A percentile compares a stretch with the other conserved stretches of the same genome.
phyloP scores from a whole-genome alignment of 2,113 vertebrate genomes.

The Prionailurus bengalensis region DNA sequence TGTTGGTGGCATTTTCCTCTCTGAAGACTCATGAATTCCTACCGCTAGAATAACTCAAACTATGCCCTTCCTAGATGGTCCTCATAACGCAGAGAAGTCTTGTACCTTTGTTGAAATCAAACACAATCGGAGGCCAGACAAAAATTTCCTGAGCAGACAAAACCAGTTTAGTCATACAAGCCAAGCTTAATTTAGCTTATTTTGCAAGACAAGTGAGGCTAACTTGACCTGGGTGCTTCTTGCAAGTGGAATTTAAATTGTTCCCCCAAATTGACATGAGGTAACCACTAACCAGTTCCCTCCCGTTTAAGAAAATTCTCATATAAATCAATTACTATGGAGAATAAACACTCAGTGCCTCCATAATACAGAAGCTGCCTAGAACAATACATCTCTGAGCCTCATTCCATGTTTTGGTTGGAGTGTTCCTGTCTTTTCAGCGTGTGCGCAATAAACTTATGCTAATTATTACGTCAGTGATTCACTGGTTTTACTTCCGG shows the following conservation, averaged over 20 bases:
- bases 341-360: neutral
- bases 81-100: neutral
- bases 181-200: neutral
- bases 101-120: neutral
- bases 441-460: neutral
- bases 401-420: neutral
- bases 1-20: slow-evolving; percentile 43
- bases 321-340: neutral
- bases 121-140: neutral
- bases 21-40: slow-evolving; percentile 1
- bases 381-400: neutral
- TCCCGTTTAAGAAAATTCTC: neutral
- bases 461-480: neutral
- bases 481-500: neutral
- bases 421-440: neutral
- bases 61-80: neutral
- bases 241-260: neutral
- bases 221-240: neutral
- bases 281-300: neutral
- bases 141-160: neutral
- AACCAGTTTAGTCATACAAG: neutral
- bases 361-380: neutral
- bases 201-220: neutral
- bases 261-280: neutral
- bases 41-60: neutral